Evolutionary conservation across 2,113 vertebrate genomes (phyloP).

Genomic region (Natator depressus): DNA sequence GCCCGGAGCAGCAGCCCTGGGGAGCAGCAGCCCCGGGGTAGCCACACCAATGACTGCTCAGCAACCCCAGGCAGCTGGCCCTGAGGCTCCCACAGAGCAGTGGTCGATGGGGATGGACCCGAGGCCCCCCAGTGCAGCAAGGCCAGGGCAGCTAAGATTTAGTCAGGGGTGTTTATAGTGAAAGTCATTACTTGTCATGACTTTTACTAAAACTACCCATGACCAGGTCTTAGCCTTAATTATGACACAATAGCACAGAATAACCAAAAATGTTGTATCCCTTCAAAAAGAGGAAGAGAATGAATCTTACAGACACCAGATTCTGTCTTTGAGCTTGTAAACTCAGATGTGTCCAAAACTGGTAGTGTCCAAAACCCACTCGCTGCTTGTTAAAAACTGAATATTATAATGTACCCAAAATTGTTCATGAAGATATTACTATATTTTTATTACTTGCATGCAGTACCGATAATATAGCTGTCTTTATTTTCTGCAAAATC

Average conservation of each 20-base stretch:
- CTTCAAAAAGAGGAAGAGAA: background rate
- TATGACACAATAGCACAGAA: background rate
- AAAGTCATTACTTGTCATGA: too few species aligned
- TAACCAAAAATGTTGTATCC: background rate
- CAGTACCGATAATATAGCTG: background rate
- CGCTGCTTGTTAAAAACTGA: background rate
- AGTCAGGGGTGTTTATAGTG: too few species aligned
- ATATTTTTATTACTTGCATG: background rate
- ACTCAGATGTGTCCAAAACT: background rate
- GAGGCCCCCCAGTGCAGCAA: too few species aligned
- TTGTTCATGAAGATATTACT: background rate
- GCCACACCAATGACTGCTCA: too few species aligned
- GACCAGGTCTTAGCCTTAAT: too few species aligned
- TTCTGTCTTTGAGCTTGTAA: background rate
- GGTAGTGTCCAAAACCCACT: background rate
- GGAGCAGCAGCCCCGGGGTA: too few species aligned
- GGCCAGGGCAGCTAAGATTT: too few species aligned
- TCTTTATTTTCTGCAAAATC: background rate
- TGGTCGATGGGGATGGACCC: too few species aligned
- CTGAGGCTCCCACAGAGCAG: too few species aligned
- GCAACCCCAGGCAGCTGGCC: too few species aligned
- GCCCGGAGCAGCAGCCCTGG: too few species aligned
- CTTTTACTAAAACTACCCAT: too few species aligned
- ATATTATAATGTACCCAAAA: background rate
- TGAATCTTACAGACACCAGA: background rate